phyloP scores from a whole-genome alignment of 2,113 vertebrate genomes.

The Eretmochelys imbricata region DNA sequence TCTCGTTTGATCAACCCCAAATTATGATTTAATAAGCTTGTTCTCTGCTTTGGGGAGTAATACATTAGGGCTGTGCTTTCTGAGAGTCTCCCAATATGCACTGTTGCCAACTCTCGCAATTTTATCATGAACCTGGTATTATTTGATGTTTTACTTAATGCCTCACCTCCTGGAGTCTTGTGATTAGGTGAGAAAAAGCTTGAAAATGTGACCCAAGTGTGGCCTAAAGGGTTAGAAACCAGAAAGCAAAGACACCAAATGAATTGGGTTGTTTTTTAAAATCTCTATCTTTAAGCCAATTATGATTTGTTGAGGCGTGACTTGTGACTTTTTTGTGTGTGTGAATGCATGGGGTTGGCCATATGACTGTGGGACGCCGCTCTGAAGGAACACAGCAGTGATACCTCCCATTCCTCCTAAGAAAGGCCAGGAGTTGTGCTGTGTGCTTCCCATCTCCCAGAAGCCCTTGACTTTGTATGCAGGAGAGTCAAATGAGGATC shows the following conservation, averaged over 20 bases:
- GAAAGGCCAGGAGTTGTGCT: background rate
- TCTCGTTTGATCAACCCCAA: background rate
- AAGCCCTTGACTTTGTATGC: background rate
- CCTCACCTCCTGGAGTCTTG: background rate
- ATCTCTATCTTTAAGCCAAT: background rate
- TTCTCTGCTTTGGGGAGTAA: background rate
- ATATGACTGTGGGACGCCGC: background rate
- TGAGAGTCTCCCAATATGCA: background rate
- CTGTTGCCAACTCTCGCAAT: background rate
- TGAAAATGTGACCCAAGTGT: background rate
- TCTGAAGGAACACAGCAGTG: background rate
- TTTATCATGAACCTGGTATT: background rate
- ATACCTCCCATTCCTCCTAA: background rate
- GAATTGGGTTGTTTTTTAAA: background rate
- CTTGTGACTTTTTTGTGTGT: background rate
- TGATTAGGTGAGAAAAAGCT: background rate
- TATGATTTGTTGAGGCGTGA: background rate
- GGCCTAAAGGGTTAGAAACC: background rate
- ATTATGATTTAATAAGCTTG: background rate
- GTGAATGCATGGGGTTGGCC: background rate
- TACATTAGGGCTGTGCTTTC: background rate
- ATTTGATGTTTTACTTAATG: background rate
- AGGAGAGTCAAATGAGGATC: background rate
- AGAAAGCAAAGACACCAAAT: background rate
- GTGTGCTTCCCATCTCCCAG: background rate